Evolutionary conservation across 2,888 invertebrate species (phyloP).

Genomic region (Carcina quercana): DNA sequence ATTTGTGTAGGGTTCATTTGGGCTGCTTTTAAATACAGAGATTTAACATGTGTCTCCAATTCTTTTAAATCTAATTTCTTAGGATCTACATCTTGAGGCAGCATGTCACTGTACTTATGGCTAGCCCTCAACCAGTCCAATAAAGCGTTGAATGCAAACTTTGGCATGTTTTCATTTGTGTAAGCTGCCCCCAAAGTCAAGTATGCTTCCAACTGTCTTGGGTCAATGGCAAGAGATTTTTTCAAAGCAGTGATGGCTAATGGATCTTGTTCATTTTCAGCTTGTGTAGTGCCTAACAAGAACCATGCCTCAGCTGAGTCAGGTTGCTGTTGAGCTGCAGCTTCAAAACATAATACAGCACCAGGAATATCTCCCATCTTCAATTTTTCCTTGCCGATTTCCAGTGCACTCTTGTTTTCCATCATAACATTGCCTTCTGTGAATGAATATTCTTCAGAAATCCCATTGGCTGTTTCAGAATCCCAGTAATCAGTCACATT

Average conservation of each 20-base stretch:
- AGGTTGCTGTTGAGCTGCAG: conserved; percentile 89
- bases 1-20: conserved; percentile 82
- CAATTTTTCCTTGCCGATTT: conserved; percentile 88
- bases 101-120: conserved; percentile 86
- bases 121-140: conserved; percentile 86
- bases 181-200: conserved; percentile 95
- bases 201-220: conserved; percentile 86
- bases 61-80: conserved; percentile 58
- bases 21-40: conserved; percentile 85
- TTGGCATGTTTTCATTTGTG: conserved; percentile 96
- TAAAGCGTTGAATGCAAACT: conserved; percentile 89
- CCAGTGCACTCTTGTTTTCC: conserved; percentile 84
- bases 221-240: conserved; percentile 86
- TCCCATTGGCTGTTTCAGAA: conserved; percentile 64
- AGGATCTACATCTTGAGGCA: conserved; percentile 67
- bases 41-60: conserved; percentile 78
- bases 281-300: conserved; percentile 91
- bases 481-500: conserved; percentile 80
- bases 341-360: conserved; percentile 97
- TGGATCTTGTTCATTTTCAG: conserved; percentile 98
- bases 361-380: conserved; percentile 93
- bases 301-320: conserved; percentile 90
- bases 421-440: conserved; percentile 90
- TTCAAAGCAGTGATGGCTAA: conserved; percentile 93
- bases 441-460: conserved; percentile 82